Percentiles rank a stretch among this genome's conserved stretches.
Evolutionary conservation across 2,113 vertebrate genomes (phyloP).

Genomic region (Barnardius zonarius): DNA sequence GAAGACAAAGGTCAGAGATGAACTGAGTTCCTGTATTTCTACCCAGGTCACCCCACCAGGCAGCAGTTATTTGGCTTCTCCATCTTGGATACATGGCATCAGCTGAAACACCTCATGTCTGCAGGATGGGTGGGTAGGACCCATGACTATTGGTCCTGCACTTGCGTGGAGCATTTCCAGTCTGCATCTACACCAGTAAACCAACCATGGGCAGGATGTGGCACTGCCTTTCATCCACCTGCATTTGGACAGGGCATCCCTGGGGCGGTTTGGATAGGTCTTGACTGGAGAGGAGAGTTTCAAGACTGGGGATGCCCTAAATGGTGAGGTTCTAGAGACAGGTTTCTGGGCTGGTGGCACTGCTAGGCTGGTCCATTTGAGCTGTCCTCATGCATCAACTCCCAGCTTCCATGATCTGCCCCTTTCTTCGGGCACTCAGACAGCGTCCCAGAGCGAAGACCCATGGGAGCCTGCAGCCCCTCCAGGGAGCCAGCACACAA

Average conservation of each 20-base stretch:
- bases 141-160: accelerated
- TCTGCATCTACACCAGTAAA: not conserved
- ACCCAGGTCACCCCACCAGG: not conserved
- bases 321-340: accelerated
- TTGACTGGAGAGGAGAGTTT: not conserved
- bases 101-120: accelerated
- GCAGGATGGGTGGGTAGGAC: not conserved
- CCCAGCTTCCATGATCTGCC: not conserved
- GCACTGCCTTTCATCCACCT: not conserved
- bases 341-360: not conserved
- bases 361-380: not conserved
- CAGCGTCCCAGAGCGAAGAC: not conserved
- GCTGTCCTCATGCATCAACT: not conserved
- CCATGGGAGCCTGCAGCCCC: accelerated
- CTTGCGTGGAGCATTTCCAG: accelerated
- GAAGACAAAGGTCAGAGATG: not conserved
- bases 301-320: not conserved
- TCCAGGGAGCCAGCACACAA: not conserved
- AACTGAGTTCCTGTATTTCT: not conserved
- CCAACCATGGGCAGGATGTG: accelerated
- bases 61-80: not conserved
- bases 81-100: accelerated
- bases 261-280: not conserved
- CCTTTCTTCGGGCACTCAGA: not conserved
- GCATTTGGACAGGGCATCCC: accelerated